Base-by-base conservation (phyloP, 2,888 invertebrate species). In the Lasioglossum lativentre region DNA sequence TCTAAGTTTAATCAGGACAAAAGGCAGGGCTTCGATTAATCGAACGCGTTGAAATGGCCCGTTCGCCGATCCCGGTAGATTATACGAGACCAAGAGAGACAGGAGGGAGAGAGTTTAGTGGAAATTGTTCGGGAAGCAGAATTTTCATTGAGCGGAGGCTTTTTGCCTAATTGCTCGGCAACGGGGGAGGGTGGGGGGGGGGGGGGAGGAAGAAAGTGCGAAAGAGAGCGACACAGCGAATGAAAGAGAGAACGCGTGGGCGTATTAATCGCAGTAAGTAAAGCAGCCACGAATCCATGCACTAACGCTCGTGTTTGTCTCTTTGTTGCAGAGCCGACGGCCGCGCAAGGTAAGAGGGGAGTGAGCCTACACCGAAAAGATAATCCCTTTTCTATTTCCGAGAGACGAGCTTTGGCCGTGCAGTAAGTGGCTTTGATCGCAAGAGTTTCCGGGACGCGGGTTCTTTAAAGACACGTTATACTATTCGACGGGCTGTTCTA, bases 221-320 rank as follows among this genome's bases (percentile, higher is more conserved):
- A n/a, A 27, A 27, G 56, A 4, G n/a, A 59, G 27, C 12, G 59
- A 56, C 47, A 6, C 47, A 5, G 47, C 5, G 45, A 45, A 45
- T 8, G 59, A 52, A 52, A 59, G 14, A 14, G 27, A 14, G 59
- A 59, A 59, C 14, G 5, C 27, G 59, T 14, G 27, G 27, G 0
- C 47, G 23, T 71, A 79, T 86, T 86, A 86, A 86, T 86, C 70
- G 79, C 75, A 14, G 78, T 75, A 80, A 86, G 86, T 77, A 59
- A 86, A 72, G 75, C 80, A 30, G 59, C 16, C 72, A n/a, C 72
- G 52, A 52, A 27, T 59, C 59, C 45, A 16, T 38, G 47, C 45
- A 4, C 52, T 38, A 42, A 63, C 63, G 52, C 47, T 77, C 82
- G 66, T 47, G 75, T 72, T 63, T 56, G 75, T 78, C 63, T 78